Percentiles rank a stretch among this genome's conserved stretches.
These are phyloP conservation scores for Psephotus haematonotus DNA, from an alignment of 2,113 vertebrate species.

Conservation along the genomic window DNA sequence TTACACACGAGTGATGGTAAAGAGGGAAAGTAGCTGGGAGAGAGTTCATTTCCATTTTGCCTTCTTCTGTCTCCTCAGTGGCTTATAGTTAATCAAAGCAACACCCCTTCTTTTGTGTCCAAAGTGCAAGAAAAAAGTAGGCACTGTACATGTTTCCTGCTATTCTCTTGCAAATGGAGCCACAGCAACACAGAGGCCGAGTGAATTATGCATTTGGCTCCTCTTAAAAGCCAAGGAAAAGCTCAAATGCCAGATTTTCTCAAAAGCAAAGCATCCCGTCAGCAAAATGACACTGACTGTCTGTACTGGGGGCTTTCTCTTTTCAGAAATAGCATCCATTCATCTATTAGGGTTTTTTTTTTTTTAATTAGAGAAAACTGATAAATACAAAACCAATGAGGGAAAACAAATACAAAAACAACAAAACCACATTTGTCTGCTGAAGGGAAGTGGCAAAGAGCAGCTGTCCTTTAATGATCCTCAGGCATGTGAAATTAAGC, in stretches of 20 bases:
- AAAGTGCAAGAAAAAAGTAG: conserved; percentile 12
- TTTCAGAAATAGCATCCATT: conserved; percentile 61
- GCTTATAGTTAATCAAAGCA: conserved; percentile 51
- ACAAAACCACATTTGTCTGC: conserved; percentile 62
- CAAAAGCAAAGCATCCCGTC: conserved; percentile 57
- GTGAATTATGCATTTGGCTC: conserved; percentile 69
- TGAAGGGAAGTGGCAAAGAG: conserved; percentile 58
- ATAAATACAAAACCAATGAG: conserved; percentile 55
- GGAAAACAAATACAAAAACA: conserved; percentile 52
- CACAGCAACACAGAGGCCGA: conserved; percentile 31
- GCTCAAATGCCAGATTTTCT: conserved; percentile 66
- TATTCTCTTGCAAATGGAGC: conserved; percentile 72
- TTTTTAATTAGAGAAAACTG: conserved; percentile 61
- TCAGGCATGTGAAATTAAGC: conserved; percentile 50
- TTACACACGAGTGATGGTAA: not conserved
- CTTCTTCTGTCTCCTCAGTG: conserved; percentile 24
- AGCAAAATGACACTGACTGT: conserved; percentile 57
- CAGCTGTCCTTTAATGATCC: conserved; percentile 62
- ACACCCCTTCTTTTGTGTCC: conserved; percentile 22
- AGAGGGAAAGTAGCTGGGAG: not conserved
- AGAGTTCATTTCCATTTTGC: conserved; percentile 55
- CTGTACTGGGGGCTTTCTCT: conserved; percentile 8
- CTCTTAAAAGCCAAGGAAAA: conserved; percentile 61
- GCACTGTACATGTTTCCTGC: conserved; percentile 50
- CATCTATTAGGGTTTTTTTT: conserved; percentile 37